Conservation (phyloP, 2,113 vertebrate genomes). For the Poeciliopsis occidentalis region DNA sequence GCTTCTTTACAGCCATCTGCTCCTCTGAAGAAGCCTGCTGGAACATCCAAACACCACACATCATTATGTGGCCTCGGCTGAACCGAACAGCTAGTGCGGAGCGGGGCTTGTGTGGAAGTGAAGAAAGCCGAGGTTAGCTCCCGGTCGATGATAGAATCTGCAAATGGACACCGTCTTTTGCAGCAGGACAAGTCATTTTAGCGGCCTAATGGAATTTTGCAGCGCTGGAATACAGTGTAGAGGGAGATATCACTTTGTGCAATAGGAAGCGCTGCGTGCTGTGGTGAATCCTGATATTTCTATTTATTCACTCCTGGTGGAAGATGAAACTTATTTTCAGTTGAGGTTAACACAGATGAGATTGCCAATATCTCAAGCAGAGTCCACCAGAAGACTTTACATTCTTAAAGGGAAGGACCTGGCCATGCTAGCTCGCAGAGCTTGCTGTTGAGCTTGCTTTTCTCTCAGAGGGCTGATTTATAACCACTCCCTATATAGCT, state of each 20-base stretch:
- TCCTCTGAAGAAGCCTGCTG: constrained; percentile 57
- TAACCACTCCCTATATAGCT: constrained; percentile 22
- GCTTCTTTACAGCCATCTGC: constrained; percentile 65
- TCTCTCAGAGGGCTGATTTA: constrained; percentile 53
- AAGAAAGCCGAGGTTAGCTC: constrained; percentile 47
- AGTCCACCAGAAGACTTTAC: constrained; percentile 22
- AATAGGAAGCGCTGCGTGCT: constrained; percentile 37
- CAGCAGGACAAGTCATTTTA: constrained; percentile 67
- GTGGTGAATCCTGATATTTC: constrained; percentile 59
- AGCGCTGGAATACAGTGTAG: constrained; percentile 61
- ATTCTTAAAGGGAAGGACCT: constrained; percentile 6
- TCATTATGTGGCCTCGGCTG: constrained; percentile 50
- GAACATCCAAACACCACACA: constrained; percentile 56
- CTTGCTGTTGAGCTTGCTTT: constrained; percentile 13
- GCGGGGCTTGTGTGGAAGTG: constrained; percentile 3
- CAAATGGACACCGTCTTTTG: constrained; percentile 65
- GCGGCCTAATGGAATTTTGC: constrained; percentile 70
- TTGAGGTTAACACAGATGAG: constrained; percentile 48
- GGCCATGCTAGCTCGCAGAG: constrained; percentile 13
- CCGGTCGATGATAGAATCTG: constrained; percentile 68
- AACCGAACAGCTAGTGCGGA: constrained; percentile 8
- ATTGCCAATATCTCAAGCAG: constrained; percentile 35
- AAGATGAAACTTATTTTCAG: constrained; percentile 58
- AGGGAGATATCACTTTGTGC: constrained; percentile 58
- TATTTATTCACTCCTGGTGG: constrained; percentile 50